Evolutionary conservation across 2,888 invertebrate species (phyloP).

Genomic region (Notodonta ziczac): DNA sequence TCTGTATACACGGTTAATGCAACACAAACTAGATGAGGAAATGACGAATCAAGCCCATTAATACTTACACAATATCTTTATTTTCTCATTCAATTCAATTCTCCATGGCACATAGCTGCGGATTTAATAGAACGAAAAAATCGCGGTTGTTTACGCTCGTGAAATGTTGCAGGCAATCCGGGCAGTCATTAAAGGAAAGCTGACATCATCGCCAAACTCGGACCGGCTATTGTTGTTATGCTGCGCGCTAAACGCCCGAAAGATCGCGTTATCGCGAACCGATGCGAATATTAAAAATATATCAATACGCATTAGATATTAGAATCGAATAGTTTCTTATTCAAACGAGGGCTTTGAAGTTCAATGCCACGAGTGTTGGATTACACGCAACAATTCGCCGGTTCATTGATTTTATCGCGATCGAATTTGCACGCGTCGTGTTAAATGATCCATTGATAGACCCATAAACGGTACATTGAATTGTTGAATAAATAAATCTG

Average conservation of each 20-base stretch:
- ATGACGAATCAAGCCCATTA: conserved; percentile 39
- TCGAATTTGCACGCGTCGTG: conserved; percentile 66
- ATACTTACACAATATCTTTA: conserved; percentile 35
- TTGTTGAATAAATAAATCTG: conserved; percentile 15
- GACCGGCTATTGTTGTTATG: conserved; percentile 71
- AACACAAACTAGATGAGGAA: conserved; percentile 37
- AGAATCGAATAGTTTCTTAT: conserved; percentile 50
- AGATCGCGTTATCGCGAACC: conserved; percentile 68
- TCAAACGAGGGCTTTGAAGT: conserved; percentile 58
- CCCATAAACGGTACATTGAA: conserved; percentile 35
- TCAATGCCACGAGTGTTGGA: conserved; percentile 70
- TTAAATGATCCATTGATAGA: conserved; percentile 65
- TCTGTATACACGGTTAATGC: conserved; percentile 33
- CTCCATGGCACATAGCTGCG: conserved; percentile 39
- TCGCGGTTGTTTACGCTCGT: conserved; percentile 56
- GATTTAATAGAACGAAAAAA: conserved; percentile 48
- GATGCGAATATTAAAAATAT: conserved; percentile 67
- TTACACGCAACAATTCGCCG: conserved; percentile 62
- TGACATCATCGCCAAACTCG: conserved; percentile 82
- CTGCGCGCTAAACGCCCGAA: conserved; percentile 57
- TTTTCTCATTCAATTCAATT: conserved; percentile 32
- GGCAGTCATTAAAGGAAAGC: conserved; percentile 69
- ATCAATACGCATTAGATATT: conserved; percentile 43
- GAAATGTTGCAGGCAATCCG: conserved; percentile 65
- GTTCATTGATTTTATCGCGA: conserved; percentile 67